Base-by-base conservation (phyloP, 2,113 vertebrate genomes). In the Pseudorhombus dupliciocellatus region DNA sequence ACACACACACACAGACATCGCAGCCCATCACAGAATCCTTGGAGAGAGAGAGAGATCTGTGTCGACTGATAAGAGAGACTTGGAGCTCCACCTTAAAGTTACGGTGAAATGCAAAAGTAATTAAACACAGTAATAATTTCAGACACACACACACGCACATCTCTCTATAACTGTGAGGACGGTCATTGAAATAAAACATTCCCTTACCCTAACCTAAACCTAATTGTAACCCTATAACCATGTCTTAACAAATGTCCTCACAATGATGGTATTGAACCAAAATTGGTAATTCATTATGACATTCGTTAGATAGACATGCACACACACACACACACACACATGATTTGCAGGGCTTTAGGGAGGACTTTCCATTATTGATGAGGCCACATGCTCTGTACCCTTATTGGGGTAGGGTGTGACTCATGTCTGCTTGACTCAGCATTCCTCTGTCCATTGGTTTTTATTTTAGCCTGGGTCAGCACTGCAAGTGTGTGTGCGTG, bases 311-410 rank as follows among this genome's bases (percentile, higher is more conserved):
- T 9, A 37, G 34, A 12, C 10, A 11, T 37, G 34, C 0, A 48
- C 40, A 65, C 24, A 42, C 24, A 28, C 34, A 61, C 12, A 40
- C 22, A 53, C 16, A 64, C 26, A 50, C 50, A 34, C 68, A 37
- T 46, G 57, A 81, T 68, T 77, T 76, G 77, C 34, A 73, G 62
- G 58, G 69, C 77, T 78, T 84, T 78, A 70, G 81, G 80, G 79
- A 86, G 81, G 85, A 88, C 72, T 62, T 83, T 94, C 61, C 74
- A 93, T 94, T 90, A 94, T 93, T 93, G 90, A 94, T 94, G 92
- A 92, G 81, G 75, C 88, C 86, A 83, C 84, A 84, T 89, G 88
- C 55, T 80, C 73, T 86, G 88, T 81, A 89, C 85, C 83, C 87
- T 83, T 88, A 87, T 74, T 78, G 59, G 70, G 72, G 78, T 55